Percentiles rank a stretch among this genome's conserved stretches.
Conservation (phyloP, 2,888 invertebrate genomes). For the Plebejus argus region DNA sequence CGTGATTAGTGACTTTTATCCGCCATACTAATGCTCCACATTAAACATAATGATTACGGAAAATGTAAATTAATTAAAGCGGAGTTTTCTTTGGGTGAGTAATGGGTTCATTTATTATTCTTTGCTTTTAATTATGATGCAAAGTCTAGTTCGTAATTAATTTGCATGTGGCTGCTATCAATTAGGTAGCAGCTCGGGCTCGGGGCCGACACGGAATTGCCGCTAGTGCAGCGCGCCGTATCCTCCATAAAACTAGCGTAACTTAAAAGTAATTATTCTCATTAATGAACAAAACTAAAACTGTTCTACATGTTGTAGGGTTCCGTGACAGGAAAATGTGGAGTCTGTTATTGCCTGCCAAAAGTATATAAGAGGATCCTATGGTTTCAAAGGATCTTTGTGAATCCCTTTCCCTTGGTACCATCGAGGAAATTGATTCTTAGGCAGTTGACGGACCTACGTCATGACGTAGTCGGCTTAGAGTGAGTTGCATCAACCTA, state of each 20-base stretch:
- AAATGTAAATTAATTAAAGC: slow-evolving; percentile 42
- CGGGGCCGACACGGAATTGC: slow-evolving; percentile 38
- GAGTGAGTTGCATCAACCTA: too few species aligned
- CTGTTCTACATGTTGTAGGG: slow-evolving; percentile 27
- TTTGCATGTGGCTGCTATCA: slow-evolving; percentile 48
- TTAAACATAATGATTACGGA: slow-evolving; percentile 30
- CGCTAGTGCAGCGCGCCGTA: slow-evolving; percentile 40
- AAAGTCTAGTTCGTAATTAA: slow-evolving; percentile 47
- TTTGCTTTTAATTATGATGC: slow-evolving; percentile 45
- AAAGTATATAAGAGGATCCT: neutral
- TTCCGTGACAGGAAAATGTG: neutral
- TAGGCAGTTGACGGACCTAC: too few species aligned
- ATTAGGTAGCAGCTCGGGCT: slow-evolving; percentile 45
- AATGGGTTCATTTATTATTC: slow-evolving; percentile 44
- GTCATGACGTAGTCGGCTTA: too few species aligned
- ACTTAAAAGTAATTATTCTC: slow-evolving; percentile 43
- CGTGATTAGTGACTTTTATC: slow-evolving; percentile 16
- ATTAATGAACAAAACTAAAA: slow-evolving; percentile 41
- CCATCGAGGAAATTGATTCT: too few species aligned
- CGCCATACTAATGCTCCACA: neutral
- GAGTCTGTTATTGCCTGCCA: neutral
- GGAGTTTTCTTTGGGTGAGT: slow-evolving; percentile 40
- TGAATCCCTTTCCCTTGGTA: neutral
- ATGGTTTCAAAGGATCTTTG: neutral
- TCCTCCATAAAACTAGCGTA: slow-evolving; percentile 43